Evolutionary conservation across 2,888 invertebrate genomes (phyloP), one percentile per base, ranked within the genome.

Genomic region (Aleiodes testaceus): DNA sequence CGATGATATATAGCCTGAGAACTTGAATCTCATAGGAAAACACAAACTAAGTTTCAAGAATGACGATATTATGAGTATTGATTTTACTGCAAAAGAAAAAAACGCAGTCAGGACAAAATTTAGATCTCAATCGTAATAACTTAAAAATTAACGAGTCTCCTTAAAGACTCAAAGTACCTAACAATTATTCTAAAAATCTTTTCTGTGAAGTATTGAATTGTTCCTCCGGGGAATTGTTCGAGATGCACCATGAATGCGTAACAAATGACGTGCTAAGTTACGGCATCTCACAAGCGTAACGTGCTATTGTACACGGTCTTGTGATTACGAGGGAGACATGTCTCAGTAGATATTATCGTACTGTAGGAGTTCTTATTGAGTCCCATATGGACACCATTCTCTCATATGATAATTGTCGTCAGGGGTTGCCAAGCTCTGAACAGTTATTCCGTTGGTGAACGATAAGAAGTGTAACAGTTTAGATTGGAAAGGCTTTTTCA

Each of bases 291-390:
- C 68, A 66, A 72, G 70, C 65, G 68, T 75, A 79, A 73, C 78
- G 77, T 78, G 79, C 77, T 79, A 79, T 79, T 79, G 78, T 76
- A 75, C 78, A 77, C 74, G 77, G 76, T 77, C 71, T 42, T 68
- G 72, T 75, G 72, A 75, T 78, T 76, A 78, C 74, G 69, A 72
- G 68, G 72, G 70, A 55, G 69, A 72, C 74, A 65, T 64, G 59
- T 50, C 20, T 66, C 52, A 71, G 50, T 53, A 64, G 77, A 70
- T 66, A 76, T 76, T 79, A 76, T 75, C 74, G 68, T 55, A 26
- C 53, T 11, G 30, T 14, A 59, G 59, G 36, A 36, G 59, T 36
- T 36, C 36, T 59, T 59, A 36, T 11, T 36, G 59, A 36, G 16
- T 42, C 36, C 14, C 59, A 59, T 26, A 18, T 59, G 42, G n/a